Evolutionary conservation across 2,113 vertebrate genomes (phyloP), one percentile per base, ranked within the genome.

Genomic region (Coregonus clupeaformis): DNA sequence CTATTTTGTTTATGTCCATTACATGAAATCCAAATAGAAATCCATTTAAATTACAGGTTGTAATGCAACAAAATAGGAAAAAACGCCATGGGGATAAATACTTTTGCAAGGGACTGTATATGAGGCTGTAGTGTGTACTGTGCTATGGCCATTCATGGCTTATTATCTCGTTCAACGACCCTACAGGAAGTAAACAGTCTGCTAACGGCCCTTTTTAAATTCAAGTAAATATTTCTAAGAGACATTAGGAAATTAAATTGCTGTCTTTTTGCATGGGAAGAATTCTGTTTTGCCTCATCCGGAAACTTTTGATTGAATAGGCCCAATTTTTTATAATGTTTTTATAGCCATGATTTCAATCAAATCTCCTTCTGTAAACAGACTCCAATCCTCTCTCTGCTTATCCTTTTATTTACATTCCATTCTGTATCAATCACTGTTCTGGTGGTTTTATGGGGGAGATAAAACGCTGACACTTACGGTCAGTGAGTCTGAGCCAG

Each of bases 381-480:
- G 6, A 9, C 36, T 36, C 36, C 36, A 36, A 9, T 36, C 36
- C 13, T 18, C 49, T 22, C 16, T 59, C n/a, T 59, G 57, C 57
- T 59, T n/a, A 3, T 59, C 4, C 14, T 59, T 59, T 22, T 59
- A 22, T 59, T 59, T 59, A 22, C 9, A 5, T 9, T 42, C 66
- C 27, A 9, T n/a, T 45, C 30, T 68, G 32, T 68, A 45, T 45
- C 67, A 68, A 3, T 7, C 36, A 68, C 5, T 49, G 36, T 49
- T 18, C 36, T 18, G 16, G 49, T 16, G 49, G 20, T 27, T 29
- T 18, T 32, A 9, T 16, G 29, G 30, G 14, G 72, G 77, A 55
- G 20, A 7, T 18, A 29, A 64, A 72, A 72, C 22, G 76, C 74
- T 81, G 71, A 74, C 60, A 20, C 49, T 29, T n/a, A 67, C 20